Percentiles rank a stretch among this genome's conserved stretches.
phyloP scores from a whole-genome alignment of 2,888 invertebrate species.

The Yponomeuta evonymella region DNA sequence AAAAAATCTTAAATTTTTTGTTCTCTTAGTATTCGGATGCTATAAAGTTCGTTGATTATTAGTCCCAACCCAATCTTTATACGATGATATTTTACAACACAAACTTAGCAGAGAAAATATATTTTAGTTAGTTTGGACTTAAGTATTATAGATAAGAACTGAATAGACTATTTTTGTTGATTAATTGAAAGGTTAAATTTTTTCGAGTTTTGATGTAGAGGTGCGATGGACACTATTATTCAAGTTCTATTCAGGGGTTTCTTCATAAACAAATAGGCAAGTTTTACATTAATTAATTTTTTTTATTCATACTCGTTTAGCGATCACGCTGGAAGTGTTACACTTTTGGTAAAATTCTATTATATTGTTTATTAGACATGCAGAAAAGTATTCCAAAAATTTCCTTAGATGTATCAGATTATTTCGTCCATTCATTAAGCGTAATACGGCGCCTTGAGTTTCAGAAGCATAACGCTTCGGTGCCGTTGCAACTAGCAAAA shows the following conservation, averaged over 20 bases:
- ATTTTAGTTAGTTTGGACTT: too few species aligned
- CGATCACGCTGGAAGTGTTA: constrained; percentile 6
- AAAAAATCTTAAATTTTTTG: too few species aligned
- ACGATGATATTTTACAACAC: too few species aligned
- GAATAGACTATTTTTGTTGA: too few species aligned
- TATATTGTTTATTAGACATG: constrained; percentile 16
- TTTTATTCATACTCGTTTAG: background rate
- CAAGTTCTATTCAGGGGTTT: background rate
- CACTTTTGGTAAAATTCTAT: constrained; percentile 12
- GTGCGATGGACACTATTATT: too few species aligned
- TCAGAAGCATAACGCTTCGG: background rate
- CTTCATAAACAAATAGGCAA: background rate
- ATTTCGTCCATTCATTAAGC: constrained; percentile 14
- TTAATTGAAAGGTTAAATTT: too few species aligned
- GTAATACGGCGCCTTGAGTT: background rate
- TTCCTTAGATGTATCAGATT: constrained; percentile 10
- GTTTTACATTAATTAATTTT: background rate
- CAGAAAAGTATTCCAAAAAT: constrained; percentile 13
- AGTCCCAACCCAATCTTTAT: too few species aligned
- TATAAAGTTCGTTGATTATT: too few species aligned
- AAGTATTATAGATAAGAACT: too few species aligned
- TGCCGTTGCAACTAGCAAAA: background rate
- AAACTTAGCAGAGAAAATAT: too few species aligned
- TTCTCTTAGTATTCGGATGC: too few species aligned
- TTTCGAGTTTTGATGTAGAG: too few species aligned